Conservation (phyloP, 2,797 vertebrate genomes). For the Gila robusta region DNA sequence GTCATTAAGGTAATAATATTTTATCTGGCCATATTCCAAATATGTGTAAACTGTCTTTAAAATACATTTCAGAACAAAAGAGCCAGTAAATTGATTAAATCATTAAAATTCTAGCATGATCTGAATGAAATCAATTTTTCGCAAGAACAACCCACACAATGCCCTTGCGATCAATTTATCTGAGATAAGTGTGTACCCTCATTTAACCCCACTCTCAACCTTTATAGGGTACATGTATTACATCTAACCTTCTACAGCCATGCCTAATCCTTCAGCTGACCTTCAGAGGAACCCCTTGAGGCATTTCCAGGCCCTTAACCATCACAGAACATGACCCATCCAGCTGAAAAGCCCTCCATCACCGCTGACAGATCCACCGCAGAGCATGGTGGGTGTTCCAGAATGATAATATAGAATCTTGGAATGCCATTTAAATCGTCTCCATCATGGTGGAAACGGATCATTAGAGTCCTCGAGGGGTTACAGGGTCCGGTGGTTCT, state of each 20-base stretch:
- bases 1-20: background rate
- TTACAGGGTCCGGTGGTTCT: slow-evolving; percentile 41
- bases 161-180: background rate
- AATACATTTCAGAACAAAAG: background rate
- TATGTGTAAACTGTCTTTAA: background rate
- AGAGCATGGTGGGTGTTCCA: slow-evolving; percentile 41
- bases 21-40: background rate
- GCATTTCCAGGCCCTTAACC: slow-evolving; percentile 30
- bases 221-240: slow-evolving; percentile 18
- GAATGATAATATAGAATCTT: slow-evolving; percentile 53
- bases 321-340: slow-evolving; percentile 39
- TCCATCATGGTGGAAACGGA: slow-evolving; percentile 47
- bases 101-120: background rate
- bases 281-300: slow-evolving; percentile 28
- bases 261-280: slow-evolving; percentile 33
- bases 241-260: slow-evolving; percentile 28
- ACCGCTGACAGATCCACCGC: slow-evolving; percentile 48
- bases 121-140: background rate
- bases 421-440: slow-evolving; percentile 43
- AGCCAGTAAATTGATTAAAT: background rate
- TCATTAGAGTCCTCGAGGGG: slow-evolving; percentile 42
- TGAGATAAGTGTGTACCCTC: background rate
- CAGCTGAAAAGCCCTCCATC: slow-evolving; percentile 48
- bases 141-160: background rate
- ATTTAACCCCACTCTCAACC: slow-evolving; percentile 16